Percentiles rank a stretch among this genome's conserved stretches.
Evolutionary conservation across 2,113 vertebrate genomes (phyloP).

Genomic region (Anoura caudifer): DNA sequence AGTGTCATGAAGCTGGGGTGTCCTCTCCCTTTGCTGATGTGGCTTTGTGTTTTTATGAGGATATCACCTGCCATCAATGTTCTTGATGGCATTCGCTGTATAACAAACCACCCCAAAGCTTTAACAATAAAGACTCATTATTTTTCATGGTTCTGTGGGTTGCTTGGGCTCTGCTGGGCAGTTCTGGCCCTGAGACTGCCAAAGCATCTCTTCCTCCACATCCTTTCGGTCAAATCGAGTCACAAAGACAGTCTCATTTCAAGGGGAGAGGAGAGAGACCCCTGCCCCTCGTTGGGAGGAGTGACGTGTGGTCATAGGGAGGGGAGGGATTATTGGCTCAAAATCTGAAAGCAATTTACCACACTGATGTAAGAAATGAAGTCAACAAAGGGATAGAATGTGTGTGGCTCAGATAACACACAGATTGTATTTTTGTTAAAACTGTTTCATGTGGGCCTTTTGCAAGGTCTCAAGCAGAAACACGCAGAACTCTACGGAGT

Average conservation of each 20-base stretch:
- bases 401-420: neutral
- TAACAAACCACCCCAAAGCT: neutral
- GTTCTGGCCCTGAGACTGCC: neutral
- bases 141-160: neutral
- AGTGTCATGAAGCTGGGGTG: too few relatives aligned
- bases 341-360: neutral
- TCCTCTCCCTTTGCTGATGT: neutral
- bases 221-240: neutral
- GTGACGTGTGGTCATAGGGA: neutral
- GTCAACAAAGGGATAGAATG: neutral
- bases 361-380: neutral
- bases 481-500: neutral
- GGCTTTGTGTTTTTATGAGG: neutral
- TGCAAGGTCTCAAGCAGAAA: neutral
- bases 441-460: neutral
- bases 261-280: neutral
- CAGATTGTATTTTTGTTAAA: neutral
- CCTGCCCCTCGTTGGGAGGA: neutral
- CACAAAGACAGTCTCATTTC: neutral
- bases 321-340: too few relatives aligned
- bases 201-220: neutral
- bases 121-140: neutral
- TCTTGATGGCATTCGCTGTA: neutral
- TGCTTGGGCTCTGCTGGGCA: neutral
- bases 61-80: neutral